Evolutionary conservation across 2,797 vertebrate genomes (phyloP), one percentile per base, ranked within the genome.

Genomic region (Crotalus adamanteus): DNA sequence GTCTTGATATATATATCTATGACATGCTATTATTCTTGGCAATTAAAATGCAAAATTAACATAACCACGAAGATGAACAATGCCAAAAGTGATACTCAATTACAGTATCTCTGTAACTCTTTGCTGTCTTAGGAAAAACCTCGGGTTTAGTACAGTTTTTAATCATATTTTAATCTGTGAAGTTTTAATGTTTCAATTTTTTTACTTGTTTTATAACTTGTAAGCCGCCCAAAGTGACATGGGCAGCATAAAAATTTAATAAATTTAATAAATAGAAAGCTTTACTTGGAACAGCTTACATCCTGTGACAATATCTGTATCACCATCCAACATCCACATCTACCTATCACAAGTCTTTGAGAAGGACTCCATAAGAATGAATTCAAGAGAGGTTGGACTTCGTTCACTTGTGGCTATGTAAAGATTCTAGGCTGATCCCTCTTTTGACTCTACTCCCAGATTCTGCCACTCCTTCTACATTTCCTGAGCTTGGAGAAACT

Each of bases 131-230:
- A 11, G 12, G 57, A 16, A 61, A 73, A 73, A 73, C n/a, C 16
- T 37, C 0, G 16, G 69, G 7, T 73, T 73, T 7, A 37, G 31
- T 73, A 37, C 47, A 2, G 92, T 42, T 87, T 12, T 13, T 60
- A 73, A 6, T 78, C 20, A 25, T 28, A 37, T 86, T 56, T 47
- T 14, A 94, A 93, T 4, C 61, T 18, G 94, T 85, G 88, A 94
- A 59, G 63, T 28, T 85, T 69, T 69, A 31, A 37, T 20, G 69
- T 37, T 73, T 73, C 37, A 20, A 73, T 53, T 73, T 73, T 6
- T 37, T n/a, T 37, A 20, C 31, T 73, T 73, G 31, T 20, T 73
- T 3, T 73, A 37, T 37, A 18, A 69, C 6, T 31, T 69, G n/a
- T 31, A 73, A 20, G 31, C 6, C 0, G 0, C 31, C 31, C n/a